These are phyloP conservation scores for Micropterix aruncella DNA, from an alignment of 2,888 invertebrate species.

Conservation along the genomic window DNA sequence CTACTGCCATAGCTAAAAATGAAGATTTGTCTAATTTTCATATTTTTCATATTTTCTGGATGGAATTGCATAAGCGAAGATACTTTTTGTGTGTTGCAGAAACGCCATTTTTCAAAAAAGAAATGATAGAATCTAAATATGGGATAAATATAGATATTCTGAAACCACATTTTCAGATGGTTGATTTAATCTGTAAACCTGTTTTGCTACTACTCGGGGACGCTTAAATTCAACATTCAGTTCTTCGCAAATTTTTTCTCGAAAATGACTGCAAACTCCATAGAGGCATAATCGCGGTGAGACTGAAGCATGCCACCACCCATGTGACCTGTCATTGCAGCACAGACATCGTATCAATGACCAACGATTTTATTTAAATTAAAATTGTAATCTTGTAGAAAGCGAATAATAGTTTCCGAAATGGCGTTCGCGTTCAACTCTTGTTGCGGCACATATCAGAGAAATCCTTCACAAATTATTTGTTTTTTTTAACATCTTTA, in stretches of 20 bases:
- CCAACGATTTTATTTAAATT: background rate
- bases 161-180: background rate
- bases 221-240: background rate
- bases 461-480: too few species aligned
- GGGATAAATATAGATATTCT: background rate
- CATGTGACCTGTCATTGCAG: background rate
- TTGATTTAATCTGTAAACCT: background rate
- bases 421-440: too few species aligned
- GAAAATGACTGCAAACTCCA: background rate
- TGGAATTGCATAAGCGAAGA: background rate
- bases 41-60: background rate
- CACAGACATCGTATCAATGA: too few species aligned
- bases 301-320: background rate
- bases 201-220: background rate
- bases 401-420: background rate
- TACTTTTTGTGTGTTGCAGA: background rate
- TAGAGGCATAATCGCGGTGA: background rate
- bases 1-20: background rate
- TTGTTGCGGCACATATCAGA: too few species aligned
- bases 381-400: background rate
- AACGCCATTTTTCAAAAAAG: background rate
- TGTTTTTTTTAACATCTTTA: too few species aligned
- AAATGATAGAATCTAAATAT: background rate
- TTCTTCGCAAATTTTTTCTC: too few species aligned
- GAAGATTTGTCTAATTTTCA: background rate